Conservation (phyloP, 2,888 invertebrate genomes). For the Chrysolina oricalcia region DNA sequence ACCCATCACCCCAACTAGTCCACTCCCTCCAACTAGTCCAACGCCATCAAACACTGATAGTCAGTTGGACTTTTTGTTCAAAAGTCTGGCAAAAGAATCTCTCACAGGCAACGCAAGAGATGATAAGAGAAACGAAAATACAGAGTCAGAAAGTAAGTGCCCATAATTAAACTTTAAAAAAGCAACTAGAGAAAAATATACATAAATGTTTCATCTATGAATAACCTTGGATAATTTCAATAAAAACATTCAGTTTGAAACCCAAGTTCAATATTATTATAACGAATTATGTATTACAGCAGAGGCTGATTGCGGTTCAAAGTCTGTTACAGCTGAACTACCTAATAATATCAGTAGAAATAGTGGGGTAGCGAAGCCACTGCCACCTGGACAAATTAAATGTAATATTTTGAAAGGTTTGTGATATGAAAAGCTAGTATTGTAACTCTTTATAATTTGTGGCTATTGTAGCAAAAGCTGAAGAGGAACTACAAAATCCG, state of each 20-base stretch:
- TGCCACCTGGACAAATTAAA: slow-evolving; percentile 93
- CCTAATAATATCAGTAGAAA: slow-evolving; percentile 69
- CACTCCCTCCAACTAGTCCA: slow-evolving; percentile 60
- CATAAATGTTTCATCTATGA: background rate
- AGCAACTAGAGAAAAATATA: background rate
- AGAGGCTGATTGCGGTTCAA: slow-evolving; percentile 61
- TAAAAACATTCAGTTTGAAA: background rate
- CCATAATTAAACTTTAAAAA: slow-evolving; percentile 11
- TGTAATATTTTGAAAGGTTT: slow-evolving; percentile 95
- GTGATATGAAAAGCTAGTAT: slow-evolving; percentile 14
- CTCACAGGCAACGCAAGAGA: slow-evolving; percentile 73
- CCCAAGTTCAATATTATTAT: background rate
- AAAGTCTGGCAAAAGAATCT: slow-evolving; percentile 83
- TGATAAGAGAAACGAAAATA: slow-evolving; percentile 75
- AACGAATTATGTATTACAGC: slow-evolving; percentile 53
- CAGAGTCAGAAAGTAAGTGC: slow-evolving; percentile 70
- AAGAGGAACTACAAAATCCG: slow-evolving; percentile 74
- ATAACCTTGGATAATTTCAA: background rate
- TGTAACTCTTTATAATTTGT: background rate
- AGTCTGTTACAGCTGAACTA: slow-evolving; percentile 67
- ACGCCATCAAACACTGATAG: slow-evolving; percentile 69
- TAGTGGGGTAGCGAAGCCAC: slow-evolving; percentile 74
- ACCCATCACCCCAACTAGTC: slow-evolving; percentile 55
- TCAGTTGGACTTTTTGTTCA: slow-evolving; percentile 83
- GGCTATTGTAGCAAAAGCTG: slow-evolving; percentile 76